A percentile compares a stretch with the other conserved stretches of the same genome.
Conservation (phyloP, 1,140 invertebrate genomes). For the Dreissena rostriformis region DNA sequence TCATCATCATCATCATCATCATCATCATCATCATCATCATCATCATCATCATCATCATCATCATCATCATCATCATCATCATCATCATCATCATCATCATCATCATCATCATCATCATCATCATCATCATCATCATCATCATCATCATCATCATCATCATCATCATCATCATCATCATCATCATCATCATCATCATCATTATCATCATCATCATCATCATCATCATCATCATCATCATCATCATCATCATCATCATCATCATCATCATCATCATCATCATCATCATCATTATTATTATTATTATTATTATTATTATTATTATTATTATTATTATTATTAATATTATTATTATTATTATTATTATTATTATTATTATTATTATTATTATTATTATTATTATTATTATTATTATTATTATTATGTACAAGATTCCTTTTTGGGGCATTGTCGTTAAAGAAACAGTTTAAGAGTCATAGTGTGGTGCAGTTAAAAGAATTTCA, state of each 20-base stretch:
- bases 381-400: too few species aligned
- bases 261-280: not conserved
- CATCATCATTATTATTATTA: not conserved
- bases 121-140: not conserved
- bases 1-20: not conserved
- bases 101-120: not conserved
- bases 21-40: not conserved
- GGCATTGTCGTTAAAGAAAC: too few species aligned
- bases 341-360: not conserved
- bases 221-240: not conserved
- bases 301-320: slow-evolving; percentile 27
- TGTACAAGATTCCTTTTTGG: too few species aligned
- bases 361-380: too few species aligned
- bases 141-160: not conserved
- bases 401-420: too few species aligned
- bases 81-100: not conserved
- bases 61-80: not conserved
- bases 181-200: not conserved
- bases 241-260: not conserved
- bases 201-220: not conserved
- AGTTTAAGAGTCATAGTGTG: too few species aligned
- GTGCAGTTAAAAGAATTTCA: too few species aligned
- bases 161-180: not conserved
- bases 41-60: not conserved
- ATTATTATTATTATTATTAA: not conserved